Base-by-base conservation (phyloP, 2,888 invertebrate genomes). In the Zonitis immaculata region DNA sequence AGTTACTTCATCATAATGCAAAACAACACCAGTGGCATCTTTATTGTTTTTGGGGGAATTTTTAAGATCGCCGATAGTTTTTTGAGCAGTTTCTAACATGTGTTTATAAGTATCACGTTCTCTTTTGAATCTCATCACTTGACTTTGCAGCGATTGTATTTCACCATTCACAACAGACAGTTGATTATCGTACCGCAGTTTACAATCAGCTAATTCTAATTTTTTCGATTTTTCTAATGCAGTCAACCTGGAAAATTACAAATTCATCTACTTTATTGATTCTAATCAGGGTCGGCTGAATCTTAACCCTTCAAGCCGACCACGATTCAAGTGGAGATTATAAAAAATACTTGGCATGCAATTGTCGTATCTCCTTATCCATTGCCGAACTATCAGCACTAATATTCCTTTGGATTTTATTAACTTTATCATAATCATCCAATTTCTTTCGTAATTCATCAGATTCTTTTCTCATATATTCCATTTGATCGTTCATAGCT, bases 61-160 rank as follows among this genome's bases (percentile, higher is more conserved):
- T 72, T 89, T 91, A 18, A 91, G 78, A 60, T 91, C 89, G 0
- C 86, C 82, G 64, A 91, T 88, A 30, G 88, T 86, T 74, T 89
- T 89, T 71, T 93, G 92, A 1, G 93, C 90, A 9, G 88, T 86
- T 69, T 93, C 92, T 35, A 94, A 74, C 87, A 95, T 91, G 71
- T 93, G 91, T 62, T 91, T 90, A 69, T 90, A 93, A 47, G 89
- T 88, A 70, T 95, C 94, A 49, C 92, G 81, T 75, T 95, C 95
- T 54, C 91, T 80, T 71, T 91, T 90, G 71, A 93, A 92, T 65
- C 91, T 81, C 18, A 87, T 80, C 61, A 88, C 84, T 80, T 89
- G 89, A 58, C 81, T 82, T 73, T 93, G 93, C 66, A 92, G 80
- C 6, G 89, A 86, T 63, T 88, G 87, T 30, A 93, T 80, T 75